Base-by-base conservation (phyloP, 35 echinoderm and acorn worm genomes). In the Strongylocentrotus purpuratus region DNA sequence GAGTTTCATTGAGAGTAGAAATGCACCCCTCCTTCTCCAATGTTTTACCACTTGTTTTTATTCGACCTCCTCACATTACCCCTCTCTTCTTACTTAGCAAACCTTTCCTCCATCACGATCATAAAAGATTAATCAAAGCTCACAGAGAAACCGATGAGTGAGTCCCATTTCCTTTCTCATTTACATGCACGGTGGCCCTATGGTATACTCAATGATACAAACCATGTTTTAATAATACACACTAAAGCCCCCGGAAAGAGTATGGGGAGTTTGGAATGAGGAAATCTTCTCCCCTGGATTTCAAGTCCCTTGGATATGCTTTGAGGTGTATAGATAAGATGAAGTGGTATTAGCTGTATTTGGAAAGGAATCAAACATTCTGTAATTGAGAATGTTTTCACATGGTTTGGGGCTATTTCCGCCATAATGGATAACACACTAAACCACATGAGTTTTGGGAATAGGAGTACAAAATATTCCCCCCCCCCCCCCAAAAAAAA, bases 121-220 rank as follows among this genome's bases (percentile, higher is more conserved):
- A 28, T 45, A 33, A 46, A 89, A 46, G 45, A 89, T 89, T 89
- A 89, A 89, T 89, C 87, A 89, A 89, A 89, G 45, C 87, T 17
- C 32, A 33, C 87, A 89, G 87, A 89, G 87, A 15, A 45, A 89
- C 87, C 45, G 87, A 35, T 89, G 87, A 89, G 15, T 45, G 87
- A 89, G 87, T 45, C 45, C 32, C 87, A 89, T 89, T 89, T 89
- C 87, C 87, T 89, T 89, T 89, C 87, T 89, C 15, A 89, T 89
- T 33, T 89, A 15, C 87, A 89, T 28, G 31, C 45, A 89, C n/a
- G 33, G 87, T 89, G 87, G 87, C 45, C 87, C 87, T 89, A 4
- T 78, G 65, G 65, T 78, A 78, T 78, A n/a, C 7, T 7, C 7
- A n/a, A 78, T 28, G 65, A 78, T n/a, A 78, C 65, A 78, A 78